Base-by-base conservation (phyloP, 2,113 vertebrate genomes). In the Candoia aspera region DNA sequence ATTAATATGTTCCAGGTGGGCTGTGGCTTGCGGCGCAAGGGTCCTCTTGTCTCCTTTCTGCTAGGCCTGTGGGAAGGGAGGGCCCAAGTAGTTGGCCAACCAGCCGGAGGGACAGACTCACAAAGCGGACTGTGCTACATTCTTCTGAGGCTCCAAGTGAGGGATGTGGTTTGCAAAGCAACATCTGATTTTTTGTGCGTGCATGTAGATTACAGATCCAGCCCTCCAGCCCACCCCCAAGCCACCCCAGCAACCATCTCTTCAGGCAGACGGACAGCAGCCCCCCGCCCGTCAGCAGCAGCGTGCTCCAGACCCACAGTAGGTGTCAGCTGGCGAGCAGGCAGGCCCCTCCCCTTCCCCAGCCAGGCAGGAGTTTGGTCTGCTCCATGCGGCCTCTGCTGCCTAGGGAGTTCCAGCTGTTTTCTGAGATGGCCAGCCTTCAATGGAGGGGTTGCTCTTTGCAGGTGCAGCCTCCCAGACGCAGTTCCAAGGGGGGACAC, bases 161-260 rank as follows among this genome's bases (percentile, higher is more conserved):
- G 49, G 60, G 59, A 2, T 29, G 26, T 68, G 29, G 29, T 5
- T 11, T 49, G 49, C 49, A 49, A 49, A 49, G 49, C 49, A 5
- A 49, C 49, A 49, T 49, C n/a, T 33, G 68, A 1, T 6, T 86
- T 91, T 91, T 92, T 94, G 68, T 97, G 96, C 95, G 95, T 84
- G 94, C 42, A 93, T 42, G 0, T 92, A 99, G 99, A 98, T 98
- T 99, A 97, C 98, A 97, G 96, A 99, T 99, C 96, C 99, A 99
- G 96, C 99, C 99, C 60, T 99, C 99, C 93, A 99, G 99, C 95
- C 99, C 99, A 2, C 99, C 99, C 79, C 99, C 99, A 12, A 99
- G 97, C 96, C 98, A 99, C 97, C 98, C 99, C 94, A 99, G 97
- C 97, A 99, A 99, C 97, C 99, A 99, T 94, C 98, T 99, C 96